phyloP scores from a whole-genome alignment of 1,140 invertebrate species.

The Zaprionus nigranus region DNA sequence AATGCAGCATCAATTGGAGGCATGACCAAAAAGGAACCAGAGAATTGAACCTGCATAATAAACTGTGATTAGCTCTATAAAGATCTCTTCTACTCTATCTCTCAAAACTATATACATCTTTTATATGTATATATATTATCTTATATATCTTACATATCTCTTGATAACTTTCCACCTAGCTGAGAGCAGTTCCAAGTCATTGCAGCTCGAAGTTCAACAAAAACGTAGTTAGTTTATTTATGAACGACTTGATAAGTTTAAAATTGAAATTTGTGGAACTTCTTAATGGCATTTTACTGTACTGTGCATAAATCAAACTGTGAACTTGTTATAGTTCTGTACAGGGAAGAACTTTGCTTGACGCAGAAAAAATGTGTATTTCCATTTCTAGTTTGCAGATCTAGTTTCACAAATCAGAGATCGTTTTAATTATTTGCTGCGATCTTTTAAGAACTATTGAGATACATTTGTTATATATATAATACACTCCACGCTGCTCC shows the following conservation, averaged over 20 bases:
- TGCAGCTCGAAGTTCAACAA: background rate
- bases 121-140: background rate
- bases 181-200: background rate
- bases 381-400: background rate
- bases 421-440: background rate
- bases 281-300: background rate
- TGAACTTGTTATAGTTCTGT: background rate
- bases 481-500: background rate
- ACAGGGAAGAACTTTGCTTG: background rate
- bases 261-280: background rate
- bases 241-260: background rate
- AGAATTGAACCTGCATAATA: background rate
- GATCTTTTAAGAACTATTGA: background rate
- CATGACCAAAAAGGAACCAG: background rate
- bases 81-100: too few species aligned
- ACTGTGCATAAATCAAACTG: background rate
- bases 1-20: background rate
- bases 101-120: background rate
- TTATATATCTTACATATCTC: too few species aligned
- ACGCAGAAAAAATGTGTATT: background rate
- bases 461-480: constrained; percentile 7
- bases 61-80: background rate
- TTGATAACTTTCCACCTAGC: background rate
- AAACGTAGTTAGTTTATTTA: background rate
- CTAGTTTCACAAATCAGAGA: background rate